These are phyloP conservation scores for Herminia tarsipennalis DNA, from an alignment of 2,888 invertebrate genomes.

Conservation along the genomic window DNA sequence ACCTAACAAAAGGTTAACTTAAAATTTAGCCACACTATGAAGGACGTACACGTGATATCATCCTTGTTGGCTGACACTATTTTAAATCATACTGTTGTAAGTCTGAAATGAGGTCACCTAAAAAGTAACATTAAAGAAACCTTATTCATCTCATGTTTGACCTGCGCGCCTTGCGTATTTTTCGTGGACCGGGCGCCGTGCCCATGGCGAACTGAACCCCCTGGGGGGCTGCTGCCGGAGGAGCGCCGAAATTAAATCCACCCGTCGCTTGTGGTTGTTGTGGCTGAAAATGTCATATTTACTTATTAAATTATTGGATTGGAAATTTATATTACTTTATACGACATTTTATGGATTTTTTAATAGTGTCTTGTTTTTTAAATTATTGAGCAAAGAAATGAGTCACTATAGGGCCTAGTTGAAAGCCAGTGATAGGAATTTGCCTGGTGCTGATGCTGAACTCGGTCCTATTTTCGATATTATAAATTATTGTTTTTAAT, in stretches of 20 bases:
- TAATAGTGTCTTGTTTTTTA: no score
- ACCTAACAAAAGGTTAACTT: constrained; percentile 31
- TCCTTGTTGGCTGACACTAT: constrained; percentile 24
- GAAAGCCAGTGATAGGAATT: no score
- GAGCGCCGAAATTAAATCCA: constrained; percentile 62
- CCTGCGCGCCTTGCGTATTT: constrained; percentile 70
- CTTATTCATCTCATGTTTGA: constrained; percentile 61
- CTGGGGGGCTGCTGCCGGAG: constrained; percentile 34
- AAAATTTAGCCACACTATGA: constrained; percentile 33
- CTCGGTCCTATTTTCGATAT: no score
- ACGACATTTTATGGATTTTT: no score
- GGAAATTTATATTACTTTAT: no score
- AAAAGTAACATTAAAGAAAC: not conserved
- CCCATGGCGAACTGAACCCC: constrained; percentile 74
- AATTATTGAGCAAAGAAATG: no score
- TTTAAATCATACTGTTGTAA: constrained; percentile 29
- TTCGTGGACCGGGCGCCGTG: constrained; percentile 54
- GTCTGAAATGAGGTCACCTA: not conserved
- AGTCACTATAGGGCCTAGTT: no score
- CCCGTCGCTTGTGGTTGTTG: constrained; percentile 40
- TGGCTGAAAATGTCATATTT: constrained; percentile 15
- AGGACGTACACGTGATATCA: constrained; percentile 15
- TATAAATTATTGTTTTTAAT: no score
- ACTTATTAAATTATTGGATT: no score
- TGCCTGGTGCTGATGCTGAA: no score